These are phyloP conservation scores for Melanchra persicariae DNA, from an alignment of 2,888 invertebrate species.

Conservation along the genomic window DNA sequence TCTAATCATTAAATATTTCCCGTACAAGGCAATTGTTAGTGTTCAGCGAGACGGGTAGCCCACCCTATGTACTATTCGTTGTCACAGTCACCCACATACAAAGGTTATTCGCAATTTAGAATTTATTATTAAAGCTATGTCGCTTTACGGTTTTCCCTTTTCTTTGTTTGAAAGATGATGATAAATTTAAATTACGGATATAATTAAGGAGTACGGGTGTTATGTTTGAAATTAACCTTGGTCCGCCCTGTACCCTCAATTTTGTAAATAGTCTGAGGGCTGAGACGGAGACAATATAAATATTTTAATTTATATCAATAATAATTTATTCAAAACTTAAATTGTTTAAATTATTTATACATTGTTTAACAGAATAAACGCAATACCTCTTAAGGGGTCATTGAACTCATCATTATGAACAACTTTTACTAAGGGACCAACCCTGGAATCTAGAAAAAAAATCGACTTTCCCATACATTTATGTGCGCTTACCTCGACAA, in stretches of 20 bases:
- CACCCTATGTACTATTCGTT: no score
- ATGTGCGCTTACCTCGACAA: no score
- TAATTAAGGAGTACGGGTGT: slow-evolving; percentile 11
- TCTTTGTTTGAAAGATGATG: slow-evolving; percentile 36
- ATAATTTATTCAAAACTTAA: no score
- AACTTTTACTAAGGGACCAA: no score
- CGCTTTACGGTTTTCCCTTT: slow-evolving; percentile 7
- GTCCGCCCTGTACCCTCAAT: not conserved
- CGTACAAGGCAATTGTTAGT: slow-evolving; percentile 8
- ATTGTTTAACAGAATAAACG: no score
- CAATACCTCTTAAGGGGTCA: no score
- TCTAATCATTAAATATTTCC: slow-evolving; percentile 35
- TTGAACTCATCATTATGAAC: no score
- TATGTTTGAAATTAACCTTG: slow-evolving; percentile 21
- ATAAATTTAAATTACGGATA: slow-evolving; percentile 25
- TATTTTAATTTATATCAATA: no score
- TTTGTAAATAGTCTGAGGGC: not conserved
- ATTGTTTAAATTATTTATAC: no score
- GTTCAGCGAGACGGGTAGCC: not conserved
- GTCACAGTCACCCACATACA: slow-evolving; percentile 11
- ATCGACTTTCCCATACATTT: no score
- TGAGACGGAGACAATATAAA: no score
- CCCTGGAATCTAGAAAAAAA: no score
- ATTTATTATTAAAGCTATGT: slow-evolving; percentile 31
- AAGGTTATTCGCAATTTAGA: slow-evolving; percentile 24